Conservation (phyloP, 2,888 invertebrate genomes). For the Oxytorus armatus region DNA sequence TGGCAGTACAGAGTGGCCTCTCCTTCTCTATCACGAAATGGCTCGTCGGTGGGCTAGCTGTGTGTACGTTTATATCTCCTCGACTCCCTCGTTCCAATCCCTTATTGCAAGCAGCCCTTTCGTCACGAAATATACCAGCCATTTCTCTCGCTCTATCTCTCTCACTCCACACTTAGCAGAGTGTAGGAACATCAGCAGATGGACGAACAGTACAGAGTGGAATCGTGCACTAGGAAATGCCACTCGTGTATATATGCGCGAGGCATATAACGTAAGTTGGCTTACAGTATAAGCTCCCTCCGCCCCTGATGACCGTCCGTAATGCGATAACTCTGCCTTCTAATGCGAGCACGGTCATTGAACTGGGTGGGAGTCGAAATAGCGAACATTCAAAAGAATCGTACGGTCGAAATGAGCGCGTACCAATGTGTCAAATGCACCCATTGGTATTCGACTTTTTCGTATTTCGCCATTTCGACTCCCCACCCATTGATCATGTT, state of each 20-base stretch:
- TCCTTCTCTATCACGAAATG: slow-evolving; percentile 20
- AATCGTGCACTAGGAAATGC: slow-evolving; percentile 30
- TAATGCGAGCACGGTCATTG: slow-evolving; percentile 15
- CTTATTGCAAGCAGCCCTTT: slow-evolving; percentile 41
- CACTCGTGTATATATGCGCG: background rate
- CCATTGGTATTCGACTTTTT: too few species aligned
- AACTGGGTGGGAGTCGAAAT: too few species aligned
- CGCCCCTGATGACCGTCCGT: slow-evolving; percentile 14
- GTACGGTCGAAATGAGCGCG: too few species aligned
- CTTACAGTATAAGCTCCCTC: background rate
- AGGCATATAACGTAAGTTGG: too few species aligned
- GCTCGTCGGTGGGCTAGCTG: slow-evolving; percentile 14
- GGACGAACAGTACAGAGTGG: slow-evolving; percentile 6
- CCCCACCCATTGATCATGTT: too few species aligned
- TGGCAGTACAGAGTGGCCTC: slow-evolving; percentile 20
- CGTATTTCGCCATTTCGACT: too few species aligned
- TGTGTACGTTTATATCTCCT: slow-evolving; percentile 28
- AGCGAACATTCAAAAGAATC: too few species aligned
- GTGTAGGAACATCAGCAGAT: slow-evolving; percentile 28
- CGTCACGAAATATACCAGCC: slow-evolving; percentile 31
- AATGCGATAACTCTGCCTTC: slow-evolving; percentile 47
- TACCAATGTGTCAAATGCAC: too few species aligned
- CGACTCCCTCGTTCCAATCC: slow-evolving; percentile 35
- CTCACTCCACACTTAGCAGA: slow-evolving; percentile 1
- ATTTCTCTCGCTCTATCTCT: slow-evolving; percentile 19